Percentiles rank a stretch among this genome's conserved stretches.
Conservation (phyloP, 2,888 invertebrate genomes). For the Malthinus flaveolus region DNA sequence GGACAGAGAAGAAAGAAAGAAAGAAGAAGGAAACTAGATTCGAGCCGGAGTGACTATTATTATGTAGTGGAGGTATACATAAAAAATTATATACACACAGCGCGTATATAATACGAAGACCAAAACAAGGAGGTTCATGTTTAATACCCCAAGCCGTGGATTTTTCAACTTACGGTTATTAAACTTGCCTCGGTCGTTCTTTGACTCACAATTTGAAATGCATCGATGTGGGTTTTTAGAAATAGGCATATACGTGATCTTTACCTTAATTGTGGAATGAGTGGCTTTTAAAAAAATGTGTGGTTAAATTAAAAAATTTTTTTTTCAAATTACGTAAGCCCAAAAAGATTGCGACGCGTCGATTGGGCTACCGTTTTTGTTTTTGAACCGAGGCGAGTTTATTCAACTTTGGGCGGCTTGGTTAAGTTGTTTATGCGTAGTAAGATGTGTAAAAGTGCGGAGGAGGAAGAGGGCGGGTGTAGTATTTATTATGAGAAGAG, state of each 20-base stretch:
- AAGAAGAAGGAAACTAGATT: conserved; percentile 24
- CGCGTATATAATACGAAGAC: conserved; percentile 18
- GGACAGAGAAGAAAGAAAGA: conserved; percentile 26
- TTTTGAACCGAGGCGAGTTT: background rate
- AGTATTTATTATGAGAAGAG: too few relatives aligned
- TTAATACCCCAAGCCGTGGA: conserved; percentile 13
- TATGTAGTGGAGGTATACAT: background rate
- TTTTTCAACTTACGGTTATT: conserved; percentile 27
- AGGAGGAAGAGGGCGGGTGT: too few relatives aligned
- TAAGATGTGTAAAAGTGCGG: background rate
- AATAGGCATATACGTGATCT: background rate
- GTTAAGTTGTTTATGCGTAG: conserved; percentile 1
- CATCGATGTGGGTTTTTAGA: conserved; percentile 3
- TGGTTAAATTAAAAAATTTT: too few relatives aligned
- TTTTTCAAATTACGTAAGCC: too few relatives aligned
- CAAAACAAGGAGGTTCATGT: conserved; percentile 26
- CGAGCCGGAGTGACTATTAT: conserved; percentile 22
- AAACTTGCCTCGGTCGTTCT: conserved; percentile 22
- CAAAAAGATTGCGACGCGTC: too few relatives aligned
- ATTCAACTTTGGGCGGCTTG: background rate
- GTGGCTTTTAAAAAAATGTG: too few relatives aligned
- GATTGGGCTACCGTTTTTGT: background rate
- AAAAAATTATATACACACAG: background rate
- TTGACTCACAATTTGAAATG: conserved; percentile 16
- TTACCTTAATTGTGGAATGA: background rate